Conservation (phyloP, 2,797 vertebrate species). For the Dipus sagitta region DNA sequence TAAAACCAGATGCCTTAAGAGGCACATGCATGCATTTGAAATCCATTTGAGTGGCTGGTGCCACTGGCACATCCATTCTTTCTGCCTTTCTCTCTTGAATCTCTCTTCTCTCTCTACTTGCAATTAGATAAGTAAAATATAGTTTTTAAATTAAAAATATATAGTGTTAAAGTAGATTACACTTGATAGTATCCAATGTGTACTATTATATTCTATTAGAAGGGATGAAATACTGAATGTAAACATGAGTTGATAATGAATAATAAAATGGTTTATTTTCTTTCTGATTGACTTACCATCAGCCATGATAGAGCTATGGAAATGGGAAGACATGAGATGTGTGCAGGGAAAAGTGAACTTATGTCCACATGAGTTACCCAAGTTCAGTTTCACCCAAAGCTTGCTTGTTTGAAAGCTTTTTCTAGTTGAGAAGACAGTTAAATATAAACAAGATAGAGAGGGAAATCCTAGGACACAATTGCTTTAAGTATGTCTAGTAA, state of each 20-base stretch:
- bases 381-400: neutral
- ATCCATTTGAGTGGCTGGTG: no score
- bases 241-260: neutral
- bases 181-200: neutral
- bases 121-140: no score
- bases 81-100: no score
- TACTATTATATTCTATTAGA: neutral
- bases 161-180: neutral
- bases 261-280: neutral
- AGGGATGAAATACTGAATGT: neutral
- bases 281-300: neutral
- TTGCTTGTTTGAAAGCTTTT: neutral
- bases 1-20: no score
- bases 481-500: neutral
- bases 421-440: neutral
- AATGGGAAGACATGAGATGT: rapidly evolving
- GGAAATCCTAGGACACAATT: neutral
- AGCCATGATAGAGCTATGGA: neutral
- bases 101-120: no score
- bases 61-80: no score
- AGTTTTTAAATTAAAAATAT: no score
- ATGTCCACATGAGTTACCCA: neutral
- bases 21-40: no score
- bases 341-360: neutral
- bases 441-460: neutral